Evolutionary conservation across 2,888 invertebrate genomes (phyloP).

Genomic region (Xestia xanthographa): DNA sequence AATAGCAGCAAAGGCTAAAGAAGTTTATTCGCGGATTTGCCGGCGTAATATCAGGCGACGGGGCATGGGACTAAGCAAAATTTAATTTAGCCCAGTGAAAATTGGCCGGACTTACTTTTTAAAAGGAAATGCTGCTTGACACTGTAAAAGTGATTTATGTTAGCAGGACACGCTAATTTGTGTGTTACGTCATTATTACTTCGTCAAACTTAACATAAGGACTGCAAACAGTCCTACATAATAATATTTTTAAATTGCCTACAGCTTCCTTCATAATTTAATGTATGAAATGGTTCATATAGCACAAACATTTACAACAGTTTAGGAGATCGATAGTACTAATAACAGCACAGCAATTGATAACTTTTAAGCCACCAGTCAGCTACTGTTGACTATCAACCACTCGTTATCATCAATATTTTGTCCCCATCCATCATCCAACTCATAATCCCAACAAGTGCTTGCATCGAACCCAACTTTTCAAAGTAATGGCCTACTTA

Average conservation of each 20-base stretch:
- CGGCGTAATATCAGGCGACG: slow-evolving; percentile 64
- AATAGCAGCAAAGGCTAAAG: slow-evolving; percentile 62
- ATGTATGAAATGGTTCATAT: background rate
- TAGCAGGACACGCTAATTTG: slow-evolving; percentile 30
- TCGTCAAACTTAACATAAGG: background rate
- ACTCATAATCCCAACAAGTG: slow-evolving; percentile 45
- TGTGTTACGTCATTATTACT: slow-evolving; percentile 1
- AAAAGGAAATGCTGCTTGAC: slow-evolving; percentile 59
- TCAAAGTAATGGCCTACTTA: slow-evolving; percentile 44
- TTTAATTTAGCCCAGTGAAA: slow-evolving; percentile 67
- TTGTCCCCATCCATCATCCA: slow-evolving; percentile 34
- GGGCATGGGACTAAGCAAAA: slow-evolving; percentile 68
- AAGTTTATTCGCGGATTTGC: slow-evolving; percentile 66
- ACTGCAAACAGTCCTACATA: background rate
- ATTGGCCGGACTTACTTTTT: slow-evolving; percentile 61
- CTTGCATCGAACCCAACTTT: slow-evolving; percentile 45
- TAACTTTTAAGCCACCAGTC: background rate
- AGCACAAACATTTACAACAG: background rate
- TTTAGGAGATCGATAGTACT: background rate
- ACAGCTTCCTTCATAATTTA: no score
- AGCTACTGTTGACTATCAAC: background rate
- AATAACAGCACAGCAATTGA: background rate
- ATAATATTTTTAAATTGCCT: no score
- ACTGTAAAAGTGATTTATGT: slow-evolving; percentile 61
- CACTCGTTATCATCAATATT: background rate